Conservation (phyloP, 2,797 vertebrate species). For the Glyptemys insculpta region DNA sequence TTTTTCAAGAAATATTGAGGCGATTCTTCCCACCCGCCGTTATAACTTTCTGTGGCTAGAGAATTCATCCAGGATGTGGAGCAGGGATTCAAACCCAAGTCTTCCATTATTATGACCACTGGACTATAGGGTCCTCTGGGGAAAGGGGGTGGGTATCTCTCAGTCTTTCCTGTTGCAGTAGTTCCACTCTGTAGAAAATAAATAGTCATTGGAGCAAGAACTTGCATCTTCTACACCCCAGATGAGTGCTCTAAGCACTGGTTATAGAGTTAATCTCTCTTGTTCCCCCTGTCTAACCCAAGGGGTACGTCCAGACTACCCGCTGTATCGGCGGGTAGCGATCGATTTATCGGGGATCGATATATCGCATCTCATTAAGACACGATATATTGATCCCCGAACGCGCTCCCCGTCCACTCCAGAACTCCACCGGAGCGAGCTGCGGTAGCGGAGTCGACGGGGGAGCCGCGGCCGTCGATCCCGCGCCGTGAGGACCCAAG, state of each 20-base stretch:
- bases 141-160: too few relatives aligned
- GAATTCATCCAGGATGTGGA: neutral
- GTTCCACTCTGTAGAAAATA: neutral
- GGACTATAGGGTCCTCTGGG: neutral
- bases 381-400: too few relatives aligned
- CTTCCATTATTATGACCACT: neutral
- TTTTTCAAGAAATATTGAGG: neutral
- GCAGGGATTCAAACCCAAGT: neutral
- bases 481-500: too few relatives aligned
- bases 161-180: neutral
- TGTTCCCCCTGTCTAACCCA: neutral
- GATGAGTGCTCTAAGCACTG: neutral
- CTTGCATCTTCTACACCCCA: neutral
- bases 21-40: neutral
- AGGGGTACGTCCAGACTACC: too few relatives aligned
- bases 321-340: too few relatives aligned
- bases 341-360: too few relatives aligned
- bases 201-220: neutral
- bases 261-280: neutral
- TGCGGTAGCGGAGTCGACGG: too few relatives aligned
- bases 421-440: too few relatives aligned
- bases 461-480: too few relatives aligned
- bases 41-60: neutral
- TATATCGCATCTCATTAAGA: too few relatives aligned
- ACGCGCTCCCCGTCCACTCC: too few relatives aligned